phyloP scores from a whole-genome alignment of 2,797 vertebrate genomes.

The Leptoclinus maculatus region DNA sequence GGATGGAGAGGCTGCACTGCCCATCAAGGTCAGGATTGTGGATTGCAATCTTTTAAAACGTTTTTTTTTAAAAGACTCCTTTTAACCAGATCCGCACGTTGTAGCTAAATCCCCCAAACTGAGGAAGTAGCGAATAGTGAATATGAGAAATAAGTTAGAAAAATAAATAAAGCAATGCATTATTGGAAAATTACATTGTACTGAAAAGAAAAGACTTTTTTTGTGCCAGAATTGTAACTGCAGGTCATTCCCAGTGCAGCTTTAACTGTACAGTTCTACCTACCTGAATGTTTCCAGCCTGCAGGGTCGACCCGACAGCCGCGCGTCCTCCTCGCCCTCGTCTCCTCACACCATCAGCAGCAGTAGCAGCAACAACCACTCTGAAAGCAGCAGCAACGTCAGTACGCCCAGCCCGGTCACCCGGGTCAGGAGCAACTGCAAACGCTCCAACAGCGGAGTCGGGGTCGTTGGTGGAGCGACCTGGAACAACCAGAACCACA shows the following conservation, averaged over 20 bases:
- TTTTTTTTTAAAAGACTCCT: too few relatives aligned
- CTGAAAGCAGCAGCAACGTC: conserved; percentile 84
- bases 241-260: neutral
- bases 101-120: too few relatives aligned
- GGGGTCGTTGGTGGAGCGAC: neutral
- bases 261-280: neutral
- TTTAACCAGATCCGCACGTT: neutral
- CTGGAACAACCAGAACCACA: conserved; percentile 36
- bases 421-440: conserved; percentile 81
- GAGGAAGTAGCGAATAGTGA: neutral
- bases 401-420: conserved; percentile 85
- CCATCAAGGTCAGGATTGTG: conserved; percentile 46
- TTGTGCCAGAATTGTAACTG: neutral
- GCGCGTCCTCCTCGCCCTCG: conserved; percentile 68
- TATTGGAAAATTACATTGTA: neutral
- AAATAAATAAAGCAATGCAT: neutral
- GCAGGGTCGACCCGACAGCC: conserved; percentile 58
- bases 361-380: conserved; percentile 83
- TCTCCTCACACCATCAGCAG: conserved; percentile 78
- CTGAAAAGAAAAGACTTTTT: neutral
- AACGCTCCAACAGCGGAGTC: conserved; percentile 53
- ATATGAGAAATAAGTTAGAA: neutral
- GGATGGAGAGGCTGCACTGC: conserved; percentile 77
- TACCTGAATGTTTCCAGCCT: conserved; percentile 75
- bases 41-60: neutral